Conservation (phyloP, 1,140 invertebrate genomes). For the Acromyrmex heyeri region DNA sequence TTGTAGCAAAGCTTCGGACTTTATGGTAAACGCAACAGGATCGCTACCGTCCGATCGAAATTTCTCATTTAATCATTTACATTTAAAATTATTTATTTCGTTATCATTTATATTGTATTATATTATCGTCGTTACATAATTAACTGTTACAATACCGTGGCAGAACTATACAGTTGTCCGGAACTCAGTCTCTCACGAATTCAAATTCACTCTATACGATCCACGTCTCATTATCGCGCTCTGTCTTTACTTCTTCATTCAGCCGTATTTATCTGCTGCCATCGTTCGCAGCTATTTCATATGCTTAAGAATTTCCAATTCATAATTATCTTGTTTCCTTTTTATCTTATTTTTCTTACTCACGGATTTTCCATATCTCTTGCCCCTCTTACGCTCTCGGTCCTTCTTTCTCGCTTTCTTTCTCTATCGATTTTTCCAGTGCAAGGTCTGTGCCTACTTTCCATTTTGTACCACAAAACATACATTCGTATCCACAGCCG, state of each 20-base stretch:
- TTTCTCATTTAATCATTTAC: conserved; percentile 42
- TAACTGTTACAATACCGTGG: conserved; percentile 82
- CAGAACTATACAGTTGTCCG: conserved; percentile 82
- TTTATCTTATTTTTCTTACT: background rate
- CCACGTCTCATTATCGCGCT: background rate
- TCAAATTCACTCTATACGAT: conserved; percentile 40
- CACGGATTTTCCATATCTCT: background rate
- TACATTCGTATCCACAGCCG: conserved; percentile 45
- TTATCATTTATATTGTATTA: conserved; percentile 81
- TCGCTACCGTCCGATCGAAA: conserved; percentile 37
- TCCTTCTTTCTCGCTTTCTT: conserved; percentile 54
- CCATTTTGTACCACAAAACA: conserved; percentile 36
- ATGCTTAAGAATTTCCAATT: conserved; percentile 15
- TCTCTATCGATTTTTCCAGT: conserved; percentile 62
- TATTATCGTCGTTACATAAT: conserved; percentile 85
- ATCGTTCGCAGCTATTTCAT: background rate
- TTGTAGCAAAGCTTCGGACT: conserved; percentile 78
- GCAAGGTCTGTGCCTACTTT: conserved; percentile 32
- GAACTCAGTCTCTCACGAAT: conserved; percentile 76
- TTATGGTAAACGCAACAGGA: conserved; percentile 70
- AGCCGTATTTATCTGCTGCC: background rate
- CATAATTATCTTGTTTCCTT: background rate
- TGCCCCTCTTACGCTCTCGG: conserved; percentile 1
- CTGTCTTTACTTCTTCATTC: background rate
- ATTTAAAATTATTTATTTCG: conserved; percentile 76